Percentiles rank a stretch among this genome's conserved stretches.
These are phyloP conservation scores for Hozukius guyotensis DNA, from an alignment of 2,797 vertebrate genomes.

Conservation along the genomic window DNA sequence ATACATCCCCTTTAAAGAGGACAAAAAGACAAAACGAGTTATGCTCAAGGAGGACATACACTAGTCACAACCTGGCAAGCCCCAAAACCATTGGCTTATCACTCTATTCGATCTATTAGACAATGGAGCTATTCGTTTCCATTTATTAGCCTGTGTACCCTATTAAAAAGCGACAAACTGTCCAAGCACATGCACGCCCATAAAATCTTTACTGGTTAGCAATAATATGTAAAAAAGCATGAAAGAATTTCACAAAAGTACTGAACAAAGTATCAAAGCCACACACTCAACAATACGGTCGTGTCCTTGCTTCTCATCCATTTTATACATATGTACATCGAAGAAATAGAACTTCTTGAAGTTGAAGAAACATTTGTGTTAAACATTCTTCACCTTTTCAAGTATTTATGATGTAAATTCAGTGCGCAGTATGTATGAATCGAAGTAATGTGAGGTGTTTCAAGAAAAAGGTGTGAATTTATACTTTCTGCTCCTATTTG, in stretches of 20 bases:
- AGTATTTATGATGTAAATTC: neutral
- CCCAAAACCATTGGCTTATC: neutral
- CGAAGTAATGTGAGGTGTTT: neutral
- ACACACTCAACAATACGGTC: neutral
- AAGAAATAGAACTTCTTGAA: neutral
- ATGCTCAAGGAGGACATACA: neutral
- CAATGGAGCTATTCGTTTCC: fast-evolving
- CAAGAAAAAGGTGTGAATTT: neutral
- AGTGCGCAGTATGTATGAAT: neutral
- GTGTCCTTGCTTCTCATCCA: neutral
- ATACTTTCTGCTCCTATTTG: neutral
- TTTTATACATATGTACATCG: neutral
- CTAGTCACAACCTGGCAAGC: neutral
- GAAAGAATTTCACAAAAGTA: neutral
- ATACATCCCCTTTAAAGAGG: neutral
- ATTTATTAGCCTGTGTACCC: neutral
- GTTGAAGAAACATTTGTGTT: neutral
- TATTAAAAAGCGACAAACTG: neutral
- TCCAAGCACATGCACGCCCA: neutral
- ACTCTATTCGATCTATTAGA: neutral
- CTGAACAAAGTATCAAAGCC: neutral
- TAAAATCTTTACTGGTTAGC: neutral
- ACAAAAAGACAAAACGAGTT: neutral
- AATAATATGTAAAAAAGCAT: neutral
- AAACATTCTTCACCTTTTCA: neutral